Evolutionary conservation across 1,140 invertebrate species (phyloP).

Genomic region (Trichogramma pretiosum): DNA sequence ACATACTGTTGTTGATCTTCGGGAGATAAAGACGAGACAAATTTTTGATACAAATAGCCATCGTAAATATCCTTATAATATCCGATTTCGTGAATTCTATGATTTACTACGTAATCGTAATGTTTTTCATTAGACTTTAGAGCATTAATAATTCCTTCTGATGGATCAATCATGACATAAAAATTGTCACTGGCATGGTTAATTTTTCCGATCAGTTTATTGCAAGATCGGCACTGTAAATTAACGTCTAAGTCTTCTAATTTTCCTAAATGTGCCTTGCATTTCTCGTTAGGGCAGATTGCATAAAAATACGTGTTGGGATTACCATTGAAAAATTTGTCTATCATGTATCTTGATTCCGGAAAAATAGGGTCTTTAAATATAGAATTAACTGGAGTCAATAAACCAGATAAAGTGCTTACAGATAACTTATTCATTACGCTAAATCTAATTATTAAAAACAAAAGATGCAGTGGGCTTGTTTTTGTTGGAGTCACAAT

Average conservation of each 20-base stretch:
- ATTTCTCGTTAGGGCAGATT: background rate
- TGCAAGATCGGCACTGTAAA: too few species aligned
- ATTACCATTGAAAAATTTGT: too few species aligned
- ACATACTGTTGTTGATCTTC: background rate
- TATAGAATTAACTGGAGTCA: too few species aligned
- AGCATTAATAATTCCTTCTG: background rate
- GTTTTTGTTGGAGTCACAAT: too few species aligned
- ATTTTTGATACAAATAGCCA: background rate
- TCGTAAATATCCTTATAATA: background rate
- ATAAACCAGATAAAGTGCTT: too few species aligned
- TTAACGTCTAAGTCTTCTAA: background rate
- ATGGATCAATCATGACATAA: slow-evolving; percentile 2
- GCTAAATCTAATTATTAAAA: too few species aligned
- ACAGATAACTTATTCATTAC: too few species aligned
- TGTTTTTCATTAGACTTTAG: background rate
- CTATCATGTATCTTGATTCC: too few species aligned
- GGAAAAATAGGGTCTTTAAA: too few species aligned
- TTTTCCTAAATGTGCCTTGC: background rate
- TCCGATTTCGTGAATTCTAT: background rate
- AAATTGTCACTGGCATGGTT: background rate
- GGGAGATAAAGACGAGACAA: background rate
- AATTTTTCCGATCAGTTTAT: background rate
- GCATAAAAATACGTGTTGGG: too few species aligned
- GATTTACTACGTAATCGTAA: background rate
- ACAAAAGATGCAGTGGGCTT: too few species aligned